Evolutionary conservation across 2,113 vertebrate species (phyloP).

Genomic region (Erythrocercus mccallii): DNA sequence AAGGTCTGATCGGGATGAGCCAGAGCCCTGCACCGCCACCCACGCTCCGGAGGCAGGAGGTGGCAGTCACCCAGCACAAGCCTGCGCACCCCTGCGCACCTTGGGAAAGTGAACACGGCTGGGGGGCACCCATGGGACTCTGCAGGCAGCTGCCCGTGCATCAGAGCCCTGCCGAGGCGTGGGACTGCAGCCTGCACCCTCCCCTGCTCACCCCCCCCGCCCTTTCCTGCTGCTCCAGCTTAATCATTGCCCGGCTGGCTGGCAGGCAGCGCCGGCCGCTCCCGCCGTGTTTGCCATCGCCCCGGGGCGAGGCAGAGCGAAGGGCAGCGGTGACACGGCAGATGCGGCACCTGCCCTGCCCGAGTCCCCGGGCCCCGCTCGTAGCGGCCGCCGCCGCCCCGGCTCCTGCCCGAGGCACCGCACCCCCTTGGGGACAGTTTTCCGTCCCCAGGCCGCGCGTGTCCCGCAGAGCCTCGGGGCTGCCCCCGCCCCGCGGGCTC

Average conservation of each 20-base stretch:
- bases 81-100: neutral
- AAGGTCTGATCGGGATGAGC: neutral
- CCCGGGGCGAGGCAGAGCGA: neutral
- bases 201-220: neutral
- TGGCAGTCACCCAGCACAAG: neutral
- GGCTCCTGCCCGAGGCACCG: neutral
- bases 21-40: neutral
- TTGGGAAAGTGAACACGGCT: accelerated
- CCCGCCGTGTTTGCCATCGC: neutral
- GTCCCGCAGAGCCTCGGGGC: neutral
- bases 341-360: neutral
- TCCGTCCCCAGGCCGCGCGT: accelerated
- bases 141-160: accelerated
- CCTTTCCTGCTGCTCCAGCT: neutral
- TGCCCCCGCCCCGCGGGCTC: too few relatives aligned
- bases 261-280: neutral
- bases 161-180: neutral
- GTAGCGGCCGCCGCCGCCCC: neutral
- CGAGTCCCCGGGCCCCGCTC: accelerated
- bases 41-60: neutral
- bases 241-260: neutral
- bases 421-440: accelerated
- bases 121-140: neutral
- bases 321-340: neutral
- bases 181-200: neutral